These are phyloP conservation scores for Beris morrisii DNA, from an alignment of 2,888 invertebrate species.

Conservation along the genomic window DNA sequence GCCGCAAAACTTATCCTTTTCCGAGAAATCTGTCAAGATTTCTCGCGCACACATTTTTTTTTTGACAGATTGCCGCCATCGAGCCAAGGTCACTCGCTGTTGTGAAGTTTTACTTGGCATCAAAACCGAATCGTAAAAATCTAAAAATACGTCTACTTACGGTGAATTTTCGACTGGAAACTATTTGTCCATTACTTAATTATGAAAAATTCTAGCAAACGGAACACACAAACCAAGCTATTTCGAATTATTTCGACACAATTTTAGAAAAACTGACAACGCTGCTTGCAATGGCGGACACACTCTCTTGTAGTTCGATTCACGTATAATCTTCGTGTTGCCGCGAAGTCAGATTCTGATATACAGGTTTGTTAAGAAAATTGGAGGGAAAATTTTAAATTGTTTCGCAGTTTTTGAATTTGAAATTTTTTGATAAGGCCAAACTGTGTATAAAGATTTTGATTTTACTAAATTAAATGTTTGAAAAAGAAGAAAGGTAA, in stretches of 20 bases:
- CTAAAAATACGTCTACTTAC: slow-evolving; percentile 9
- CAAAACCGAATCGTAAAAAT: neutral
- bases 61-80: slow-evolving; percentile 20
- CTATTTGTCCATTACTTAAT: neutral
- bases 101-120: slow-evolving; percentile 25
- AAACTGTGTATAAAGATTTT: too few species aligned
- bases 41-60: neutral
- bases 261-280: slow-evolving; percentile 28
- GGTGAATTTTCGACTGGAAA: neutral
- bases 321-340: slow-evolving; percentile 2
- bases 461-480: too few species aligned
- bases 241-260: slow-evolving; percentile 9
- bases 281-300: slow-evolving; percentile 31
- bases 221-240: neutral
- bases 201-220: neutral
- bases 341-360: neutral
- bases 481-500: too few species aligned
- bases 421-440: neutral
- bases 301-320: slow-evolving; percentile 16
- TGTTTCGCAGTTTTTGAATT: neutral
- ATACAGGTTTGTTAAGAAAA: too few species aligned
- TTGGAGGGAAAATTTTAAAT: too few species aligned
- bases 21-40: too few species aligned
- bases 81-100: slow-evolving; percentile 31
- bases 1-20: too few species aligned